Evolutionary conservation across 2,113 vertebrate species (phyloP).

Genomic region (Litocranius walleri): DNA sequence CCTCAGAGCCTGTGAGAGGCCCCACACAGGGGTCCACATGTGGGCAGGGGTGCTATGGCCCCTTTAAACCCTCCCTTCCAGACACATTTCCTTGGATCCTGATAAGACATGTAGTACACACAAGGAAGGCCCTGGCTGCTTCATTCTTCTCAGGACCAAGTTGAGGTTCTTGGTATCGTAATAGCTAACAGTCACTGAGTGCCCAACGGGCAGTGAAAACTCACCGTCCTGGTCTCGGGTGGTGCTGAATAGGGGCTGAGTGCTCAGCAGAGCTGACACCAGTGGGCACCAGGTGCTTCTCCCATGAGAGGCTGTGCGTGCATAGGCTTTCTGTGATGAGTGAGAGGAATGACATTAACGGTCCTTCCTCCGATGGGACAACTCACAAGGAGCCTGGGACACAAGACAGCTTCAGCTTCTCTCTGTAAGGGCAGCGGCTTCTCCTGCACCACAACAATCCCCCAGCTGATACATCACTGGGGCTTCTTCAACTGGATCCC

Average conservation of each 20-base stretch:
- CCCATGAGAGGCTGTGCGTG: background rate
- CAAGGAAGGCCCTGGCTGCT: background rate
- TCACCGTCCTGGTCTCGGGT: background rate
- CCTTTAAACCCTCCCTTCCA: background rate
- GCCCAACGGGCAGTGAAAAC: background rate
- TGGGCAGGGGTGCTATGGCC: background rate
- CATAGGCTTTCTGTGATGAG: background rate
- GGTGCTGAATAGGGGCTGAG: background rate
- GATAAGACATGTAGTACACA: background rate
- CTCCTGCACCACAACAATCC: background rate
- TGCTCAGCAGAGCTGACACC: background rate
- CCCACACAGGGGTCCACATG: background rate
- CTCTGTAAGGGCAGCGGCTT: background rate
- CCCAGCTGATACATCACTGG: background rate
- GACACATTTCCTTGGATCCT: background rate
- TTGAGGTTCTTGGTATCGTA: background rate
- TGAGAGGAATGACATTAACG: too few relatives aligned
- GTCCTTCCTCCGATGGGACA: background rate
- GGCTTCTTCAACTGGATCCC: background rate
- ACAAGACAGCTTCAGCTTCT: rapidly evolving
- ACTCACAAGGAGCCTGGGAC: background rate
- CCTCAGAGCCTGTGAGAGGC: background rate
- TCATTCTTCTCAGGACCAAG: background rate
- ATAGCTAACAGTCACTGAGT: background rate
- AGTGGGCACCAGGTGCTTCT: rapidly evolving